Evolutionary conservation across 2,113 vertebrate species (phyloP).

Genomic region (Megalops atlanticus): DNA sequence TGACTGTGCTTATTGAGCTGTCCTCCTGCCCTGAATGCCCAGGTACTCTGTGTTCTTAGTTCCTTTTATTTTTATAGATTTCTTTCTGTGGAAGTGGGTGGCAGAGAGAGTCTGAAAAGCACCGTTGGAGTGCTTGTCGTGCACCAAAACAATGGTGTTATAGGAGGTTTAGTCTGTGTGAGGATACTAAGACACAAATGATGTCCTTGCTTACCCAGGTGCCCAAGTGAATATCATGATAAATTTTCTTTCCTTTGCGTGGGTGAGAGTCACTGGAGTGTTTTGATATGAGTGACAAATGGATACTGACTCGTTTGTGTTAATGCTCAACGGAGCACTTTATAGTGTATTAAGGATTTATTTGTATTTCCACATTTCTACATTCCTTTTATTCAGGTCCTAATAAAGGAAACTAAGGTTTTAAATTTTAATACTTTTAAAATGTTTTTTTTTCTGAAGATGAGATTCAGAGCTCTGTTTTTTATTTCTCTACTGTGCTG

Average conservation of each 20-base stretch:
- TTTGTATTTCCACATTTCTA: neutral
- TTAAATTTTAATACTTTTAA: conserved; percentile 9
- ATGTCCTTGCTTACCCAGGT: neutral
- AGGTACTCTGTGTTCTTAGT: neutral
- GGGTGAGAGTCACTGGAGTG: conserved; percentile 2
- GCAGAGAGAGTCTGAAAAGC: neutral
- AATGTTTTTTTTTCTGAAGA: neutral
- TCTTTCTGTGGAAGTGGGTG: neutral
- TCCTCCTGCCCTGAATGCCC: neutral
- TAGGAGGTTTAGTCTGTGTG: neutral
- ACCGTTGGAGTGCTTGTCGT: neutral
- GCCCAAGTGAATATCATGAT: neutral
- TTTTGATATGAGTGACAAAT: neutral
- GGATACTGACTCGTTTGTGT: too few species aligned
- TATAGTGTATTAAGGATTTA: neutral
- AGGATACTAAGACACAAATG: neutral
- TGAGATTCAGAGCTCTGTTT: neutral
- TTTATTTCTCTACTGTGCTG: neutral
- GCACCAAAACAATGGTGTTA: neutral
- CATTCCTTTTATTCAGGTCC: conserved; percentile 5
- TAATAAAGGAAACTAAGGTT: neutral
- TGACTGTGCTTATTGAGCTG: neutral
- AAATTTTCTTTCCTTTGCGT: neutral
- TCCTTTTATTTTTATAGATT: neutral
- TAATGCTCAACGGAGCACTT: too few species aligned